phyloP scores from a whole-genome alignment of 92 coral and sea anemone species.

The Palythoa grandis region DNA sequence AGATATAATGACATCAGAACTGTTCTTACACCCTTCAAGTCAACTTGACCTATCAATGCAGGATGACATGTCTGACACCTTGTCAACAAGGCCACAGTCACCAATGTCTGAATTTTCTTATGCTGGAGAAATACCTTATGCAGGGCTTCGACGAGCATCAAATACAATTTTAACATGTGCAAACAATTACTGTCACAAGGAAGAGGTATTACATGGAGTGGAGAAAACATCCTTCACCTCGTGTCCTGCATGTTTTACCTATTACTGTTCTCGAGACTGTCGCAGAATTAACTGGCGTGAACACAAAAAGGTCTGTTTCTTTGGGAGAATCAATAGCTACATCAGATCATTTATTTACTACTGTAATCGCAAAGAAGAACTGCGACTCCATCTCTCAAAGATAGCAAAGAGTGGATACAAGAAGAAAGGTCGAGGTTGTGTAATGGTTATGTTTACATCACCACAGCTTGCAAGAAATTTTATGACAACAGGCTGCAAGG shows the following conservation, averaged over 20 bases:
- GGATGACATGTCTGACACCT: slow-evolving; percentile 58
- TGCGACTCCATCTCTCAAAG: slow-evolving; percentile 84
- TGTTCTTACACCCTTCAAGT: slow-evolving; percentile 79
- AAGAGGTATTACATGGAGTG: slow-evolving; percentile 75
- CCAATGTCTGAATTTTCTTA: slow-evolving; percentile 94
- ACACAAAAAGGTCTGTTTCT: slow-evolving; percentile 93
- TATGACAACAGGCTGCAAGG: slow-evolving; percentile 92
- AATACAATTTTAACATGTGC: slow-evolving; percentile 75
- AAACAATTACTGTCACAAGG: slow-evolving; percentile 72
- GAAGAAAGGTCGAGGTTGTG: slow-evolving; percentile 91
- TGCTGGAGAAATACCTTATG: slow-evolving; percentile 80
- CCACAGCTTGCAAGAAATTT: slow-evolving; percentile 91
- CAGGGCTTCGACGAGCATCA: slow-evolving; percentile 58
- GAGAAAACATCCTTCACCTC: slow-evolving; percentile 94
- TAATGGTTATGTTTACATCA: slow-evolving; percentile 91
- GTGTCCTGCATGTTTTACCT: slow-evolving; percentile 95
- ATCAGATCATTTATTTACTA: slow-evolving; percentile 87
- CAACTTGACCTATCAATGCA: slow-evolving; percentile 73
- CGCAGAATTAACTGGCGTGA: slow-evolving; percentile 95
- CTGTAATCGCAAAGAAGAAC: slow-evolving; percentile 86
- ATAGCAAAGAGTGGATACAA: slow-evolving; percentile 83
- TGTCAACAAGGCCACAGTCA: slow-evolving; percentile 79
- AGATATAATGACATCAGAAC: slow-evolving; percentile 71
- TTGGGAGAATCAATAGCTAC: slow-evolving; percentile 96
- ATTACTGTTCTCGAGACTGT: slow-evolving; percentile 89